Evolutionary conservation across 2,888 invertebrate species (phyloP).

Genomic region (Synergus umbraculus): DNA sequence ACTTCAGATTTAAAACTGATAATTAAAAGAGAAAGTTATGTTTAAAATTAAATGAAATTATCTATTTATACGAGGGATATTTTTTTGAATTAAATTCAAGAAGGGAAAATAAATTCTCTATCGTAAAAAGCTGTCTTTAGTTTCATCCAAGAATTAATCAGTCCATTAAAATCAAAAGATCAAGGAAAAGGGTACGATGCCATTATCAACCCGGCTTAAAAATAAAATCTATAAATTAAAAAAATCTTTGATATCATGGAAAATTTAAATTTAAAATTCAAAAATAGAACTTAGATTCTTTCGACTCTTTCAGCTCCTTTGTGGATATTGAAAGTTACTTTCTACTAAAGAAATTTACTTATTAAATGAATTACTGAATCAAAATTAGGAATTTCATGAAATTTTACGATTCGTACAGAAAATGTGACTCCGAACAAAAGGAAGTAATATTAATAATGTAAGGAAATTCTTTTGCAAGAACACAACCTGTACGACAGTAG

Average conservation of each 20-base stretch:
- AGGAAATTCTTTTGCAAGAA: not conserved
- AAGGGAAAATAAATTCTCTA: not conserved
- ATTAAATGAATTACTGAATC: no score
- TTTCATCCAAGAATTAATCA: not conserved
- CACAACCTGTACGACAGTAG: not conserved
- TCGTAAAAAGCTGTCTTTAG: not conserved
- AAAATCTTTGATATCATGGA: not conserved
- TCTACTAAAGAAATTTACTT: no score
- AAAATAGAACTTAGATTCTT: not conserved
- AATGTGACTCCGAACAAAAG: not conserved
- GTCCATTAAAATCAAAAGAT: not conserved
- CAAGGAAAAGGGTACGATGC: not conserved
- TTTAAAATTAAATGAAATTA: no score
- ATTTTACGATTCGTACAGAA: no score
- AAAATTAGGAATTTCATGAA: no score
- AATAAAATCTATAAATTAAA: not conserved
- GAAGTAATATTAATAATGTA: not conserved
- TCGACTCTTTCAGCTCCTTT: no score
- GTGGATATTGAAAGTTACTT: no score
- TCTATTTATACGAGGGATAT: not conserved
- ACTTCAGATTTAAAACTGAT: not conserved
- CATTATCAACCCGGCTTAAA: not conserved
- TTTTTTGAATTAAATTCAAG: not conserved
- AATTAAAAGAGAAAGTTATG: not conserved
- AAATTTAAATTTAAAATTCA: not conserved